Conservation (phyloP, 2,888 invertebrate genomes). For the Toxonevra muliebris region DNA sequence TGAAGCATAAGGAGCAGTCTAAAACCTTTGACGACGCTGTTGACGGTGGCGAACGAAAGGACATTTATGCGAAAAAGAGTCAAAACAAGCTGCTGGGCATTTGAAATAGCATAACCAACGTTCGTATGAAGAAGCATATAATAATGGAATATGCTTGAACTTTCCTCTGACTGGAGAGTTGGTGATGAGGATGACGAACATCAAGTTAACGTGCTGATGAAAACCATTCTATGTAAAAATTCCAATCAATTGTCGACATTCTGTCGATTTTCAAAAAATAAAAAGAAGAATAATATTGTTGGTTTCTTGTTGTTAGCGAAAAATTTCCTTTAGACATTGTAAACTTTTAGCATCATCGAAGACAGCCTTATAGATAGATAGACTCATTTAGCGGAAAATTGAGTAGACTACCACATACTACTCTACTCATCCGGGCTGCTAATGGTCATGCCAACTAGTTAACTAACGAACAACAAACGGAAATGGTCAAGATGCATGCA, state of each 20-base stretch:
- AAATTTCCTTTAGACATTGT: conserved; percentile 33
- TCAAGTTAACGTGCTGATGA: conserved; percentile 24
- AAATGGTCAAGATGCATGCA: conserved; percentile 54
- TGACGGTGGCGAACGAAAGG: conserved; percentile 7
- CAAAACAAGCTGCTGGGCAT: conserved; percentile 15
- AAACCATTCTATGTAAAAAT: conserved; percentile 43
- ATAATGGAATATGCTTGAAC: conserved; percentile 14
- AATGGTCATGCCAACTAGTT: conserved; percentile 33
- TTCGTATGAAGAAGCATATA: conserved; percentile 15
- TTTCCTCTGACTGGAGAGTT: not conserved
- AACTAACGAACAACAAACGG: conserved; percentile 37
- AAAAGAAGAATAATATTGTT: conserved; percentile 33
- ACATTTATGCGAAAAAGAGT: conserved; percentile 16
- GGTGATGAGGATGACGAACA: not conserved
- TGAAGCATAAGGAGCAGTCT: no score
- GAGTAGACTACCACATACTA: conserved; percentile 47
- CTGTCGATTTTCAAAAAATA: conserved; percentile 33
- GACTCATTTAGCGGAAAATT: conserved; percentile 56
- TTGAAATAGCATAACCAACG: conserved; percentile 1
- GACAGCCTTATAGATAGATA: not conserved
- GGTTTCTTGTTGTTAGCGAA: conserved; percentile 24
- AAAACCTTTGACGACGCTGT: no score
- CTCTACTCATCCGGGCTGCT: conserved; percentile 47
- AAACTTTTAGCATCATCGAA: conserved; percentile 24
- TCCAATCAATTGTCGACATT: conserved; percentile 57